Conservation (phyloP, 2,113 vertebrate genomes). For the Aptenodytes forsteri region DNA sequence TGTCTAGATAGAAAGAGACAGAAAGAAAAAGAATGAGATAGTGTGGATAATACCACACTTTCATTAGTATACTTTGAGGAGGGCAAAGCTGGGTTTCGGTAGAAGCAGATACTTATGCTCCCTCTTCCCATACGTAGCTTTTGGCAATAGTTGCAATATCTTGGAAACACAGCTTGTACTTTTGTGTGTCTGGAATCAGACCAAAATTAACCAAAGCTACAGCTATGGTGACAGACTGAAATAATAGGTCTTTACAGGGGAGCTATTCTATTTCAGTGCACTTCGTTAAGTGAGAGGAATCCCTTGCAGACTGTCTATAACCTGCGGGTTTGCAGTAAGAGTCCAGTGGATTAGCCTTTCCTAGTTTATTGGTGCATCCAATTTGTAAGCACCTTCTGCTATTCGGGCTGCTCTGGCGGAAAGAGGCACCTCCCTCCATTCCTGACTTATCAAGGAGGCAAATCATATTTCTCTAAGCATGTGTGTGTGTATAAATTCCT, state of each 20-base stretch:
- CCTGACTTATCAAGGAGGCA: neutral
- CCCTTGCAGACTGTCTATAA: neutral
- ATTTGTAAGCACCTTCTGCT: neutral
- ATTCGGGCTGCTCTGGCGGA: neutral
- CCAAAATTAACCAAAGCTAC: neutral
- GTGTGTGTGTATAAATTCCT: neutral
- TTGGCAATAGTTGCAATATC: neutral
- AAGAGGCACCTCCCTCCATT: neutral
- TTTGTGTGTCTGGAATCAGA: neutral
- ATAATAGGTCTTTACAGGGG: neutral
- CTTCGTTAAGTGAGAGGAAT: neutral
- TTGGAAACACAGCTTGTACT: neutral
- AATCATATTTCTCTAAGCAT: neutral
- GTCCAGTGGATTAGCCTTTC: neutral
- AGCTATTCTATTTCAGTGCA: neutral
- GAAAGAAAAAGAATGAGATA: neutral
- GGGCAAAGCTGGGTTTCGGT: neutral
- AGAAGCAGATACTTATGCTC: neutral
- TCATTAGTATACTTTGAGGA: neutral
- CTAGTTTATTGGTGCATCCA: neutral
- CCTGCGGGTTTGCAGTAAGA: neutral
- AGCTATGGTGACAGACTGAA: neutral
- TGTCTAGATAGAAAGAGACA: neutral
- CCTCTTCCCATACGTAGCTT: neutral
- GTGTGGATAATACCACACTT: neutral